A percentile compares a stretch with the other conserved stretches of the same genome.
These are phyloP conservation scores for Trachelus troglodyta DNA, from an alignment of 2,888 invertebrate genomes.

Conservation along the genomic window DNA sequence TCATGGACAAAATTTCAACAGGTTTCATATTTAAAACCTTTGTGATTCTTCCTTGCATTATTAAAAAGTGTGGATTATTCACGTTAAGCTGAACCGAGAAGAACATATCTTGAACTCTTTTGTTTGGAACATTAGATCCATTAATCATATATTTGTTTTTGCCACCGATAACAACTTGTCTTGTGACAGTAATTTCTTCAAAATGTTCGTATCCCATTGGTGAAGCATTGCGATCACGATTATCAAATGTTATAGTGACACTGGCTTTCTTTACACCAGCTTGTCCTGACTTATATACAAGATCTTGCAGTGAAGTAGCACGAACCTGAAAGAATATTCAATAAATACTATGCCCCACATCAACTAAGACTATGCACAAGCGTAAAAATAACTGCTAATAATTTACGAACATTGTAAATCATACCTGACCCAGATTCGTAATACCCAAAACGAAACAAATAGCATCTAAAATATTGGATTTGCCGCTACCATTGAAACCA, in stretches of 20 bases:
- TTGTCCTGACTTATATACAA: constrained; percentile 98
- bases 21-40: constrained; percentile 99
- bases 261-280: constrained; percentile 95
- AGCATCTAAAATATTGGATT: constrained; percentile 96
- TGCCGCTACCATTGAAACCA: constrained; percentile 97
- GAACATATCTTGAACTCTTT: constrained; percentile 92
- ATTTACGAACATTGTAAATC: constrained; percentile 32
- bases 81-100: constrained; percentile 97
- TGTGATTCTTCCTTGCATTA: constrained; percentile 99
- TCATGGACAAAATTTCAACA: constrained; percentile 94
- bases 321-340: constrained; percentile 76
- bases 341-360: neutral
- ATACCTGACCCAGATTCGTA: constrained; percentile 89
- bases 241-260: constrained; percentile 96
- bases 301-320: constrained; percentile 89
- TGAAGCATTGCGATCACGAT: constrained; percentile 81
- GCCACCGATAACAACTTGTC: constrained; percentile 89
- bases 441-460: constrained; percentile 99
- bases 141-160: constrained; percentile 95
- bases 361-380: neutral
- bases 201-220: constrained; percentile 93
- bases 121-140: constrained; percentile 90
- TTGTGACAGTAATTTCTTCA: constrained; percentile 90
- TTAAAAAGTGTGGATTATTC: constrained; percentile 98
- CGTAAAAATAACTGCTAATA: constrained; percentile 4